Percentiles rank a stretch among this genome's conserved stretches.
Evolutionary conservation across 2,797 vertebrate species (phyloP).

Genomic region (Pipistrellus pipistrellus): DNA sequence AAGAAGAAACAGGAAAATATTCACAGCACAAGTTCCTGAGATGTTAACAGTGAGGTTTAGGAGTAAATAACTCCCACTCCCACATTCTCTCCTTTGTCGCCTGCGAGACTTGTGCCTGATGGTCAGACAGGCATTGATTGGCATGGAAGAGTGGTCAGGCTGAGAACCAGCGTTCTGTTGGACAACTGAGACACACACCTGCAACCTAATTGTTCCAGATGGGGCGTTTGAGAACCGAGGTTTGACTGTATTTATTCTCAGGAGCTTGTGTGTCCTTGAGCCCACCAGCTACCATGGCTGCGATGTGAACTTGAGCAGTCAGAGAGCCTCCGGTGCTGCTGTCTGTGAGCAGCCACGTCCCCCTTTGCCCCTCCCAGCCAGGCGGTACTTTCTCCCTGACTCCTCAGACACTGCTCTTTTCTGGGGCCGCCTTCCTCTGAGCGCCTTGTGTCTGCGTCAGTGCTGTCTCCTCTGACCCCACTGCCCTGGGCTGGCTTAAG

Average conservation of each 20-base stretch:
- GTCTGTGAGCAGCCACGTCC: not conserved
- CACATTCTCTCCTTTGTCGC: not conserved
- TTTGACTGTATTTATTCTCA: not conserved
- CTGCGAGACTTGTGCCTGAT: not conserved
- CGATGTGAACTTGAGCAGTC: too few species aligned
- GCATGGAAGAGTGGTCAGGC: not conserved
- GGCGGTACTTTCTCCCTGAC: not conserved
- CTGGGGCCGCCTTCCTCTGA: not conserved
- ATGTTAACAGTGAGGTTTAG: not conserved
- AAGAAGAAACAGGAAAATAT: not conserved
- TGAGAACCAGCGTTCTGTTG: not conserved
- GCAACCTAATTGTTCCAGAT: not conserved
- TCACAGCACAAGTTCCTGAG: not conserved
- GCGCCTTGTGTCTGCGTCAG: not conserved
- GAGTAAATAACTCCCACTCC: not conserved
- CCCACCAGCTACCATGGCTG: not conserved
- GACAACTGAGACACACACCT: too few species aligned
- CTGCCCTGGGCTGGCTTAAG: not conserved
- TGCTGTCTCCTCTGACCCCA: not conserved
- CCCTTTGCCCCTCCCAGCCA: not conserved
- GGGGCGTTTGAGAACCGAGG: not conserved
- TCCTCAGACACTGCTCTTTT: not conserved
- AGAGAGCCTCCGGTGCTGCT: not conserved
- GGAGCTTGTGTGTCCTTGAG: not conserved
- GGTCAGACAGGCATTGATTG: not conserved